Conservation (phyloP, 1,140 invertebrate genomes). For the Brachionus calyciflorus region DNA sequence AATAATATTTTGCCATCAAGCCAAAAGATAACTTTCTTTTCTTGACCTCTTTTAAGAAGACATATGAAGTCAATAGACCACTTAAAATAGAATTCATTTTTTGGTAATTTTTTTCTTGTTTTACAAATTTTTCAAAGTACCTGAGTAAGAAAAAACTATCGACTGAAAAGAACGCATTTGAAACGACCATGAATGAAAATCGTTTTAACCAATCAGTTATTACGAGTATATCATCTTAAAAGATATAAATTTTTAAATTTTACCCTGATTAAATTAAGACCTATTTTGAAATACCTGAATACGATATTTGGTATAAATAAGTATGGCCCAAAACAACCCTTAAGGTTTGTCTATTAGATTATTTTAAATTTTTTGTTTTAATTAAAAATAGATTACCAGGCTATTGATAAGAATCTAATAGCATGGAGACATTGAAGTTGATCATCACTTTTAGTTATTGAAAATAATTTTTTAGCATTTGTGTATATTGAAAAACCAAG, state of each 20-base stretch:
- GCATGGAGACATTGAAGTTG: conserved; percentile 43
- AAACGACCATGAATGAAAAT: conserved; percentile 18
- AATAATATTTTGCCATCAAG: conserved; percentile 42
- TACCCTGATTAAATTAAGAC: neutral
- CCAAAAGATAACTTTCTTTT: conserved; percentile 11
- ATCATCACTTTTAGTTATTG: neutral
- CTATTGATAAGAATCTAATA: conserved; percentile 36
- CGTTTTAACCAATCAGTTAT: neutral
- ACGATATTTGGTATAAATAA: conserved; percentile 6
- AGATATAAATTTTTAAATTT: neutral
- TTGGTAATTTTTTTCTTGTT: neutral
- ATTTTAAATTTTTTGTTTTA: neutral
- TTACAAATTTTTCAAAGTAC: neutral
- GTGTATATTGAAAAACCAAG: conserved; percentile 29
- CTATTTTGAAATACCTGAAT: neutral
- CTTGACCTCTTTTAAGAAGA: conserved; percentile 22
- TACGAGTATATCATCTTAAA: neutral
- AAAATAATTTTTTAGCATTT: conserved; percentile 35
- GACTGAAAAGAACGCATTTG: conserved; percentile 45
- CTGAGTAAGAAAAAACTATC: conserved; percentile 39
- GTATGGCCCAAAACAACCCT: conserved; percentile 42
- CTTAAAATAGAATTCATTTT: neutral
- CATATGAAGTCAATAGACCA: conserved; percentile 23
- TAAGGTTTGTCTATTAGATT: neutral
- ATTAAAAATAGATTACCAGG: neutral